phyloP scores from a whole-genome alignment of 2,113 vertebrate species.

The Octodon degus region DNA sequence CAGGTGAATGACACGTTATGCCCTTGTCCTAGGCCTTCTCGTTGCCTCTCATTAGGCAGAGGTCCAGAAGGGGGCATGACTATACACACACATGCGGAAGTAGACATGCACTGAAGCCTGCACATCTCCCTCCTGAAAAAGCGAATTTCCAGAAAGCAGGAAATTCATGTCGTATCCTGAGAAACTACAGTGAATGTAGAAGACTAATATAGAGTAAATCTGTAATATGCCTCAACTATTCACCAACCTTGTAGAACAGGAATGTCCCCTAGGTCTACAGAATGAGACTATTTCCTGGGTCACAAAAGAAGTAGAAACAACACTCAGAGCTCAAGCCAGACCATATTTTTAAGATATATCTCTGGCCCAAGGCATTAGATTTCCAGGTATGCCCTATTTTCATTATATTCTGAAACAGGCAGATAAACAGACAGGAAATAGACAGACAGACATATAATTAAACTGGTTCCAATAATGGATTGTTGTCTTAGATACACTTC shows the following conservation, averaged over 20 bases:
- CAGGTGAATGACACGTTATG: fast-evolving
- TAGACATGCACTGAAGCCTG: neutral
- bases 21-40: neutral
- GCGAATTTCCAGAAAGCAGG: neutral
- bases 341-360: neutral
- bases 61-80: neutral
- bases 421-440: neutral
- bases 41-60: neutral
- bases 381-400: neutral
- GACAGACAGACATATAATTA: neutral
- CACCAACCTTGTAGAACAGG: neutral
- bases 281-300: neutral
- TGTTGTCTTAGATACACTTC: too few species aligned
- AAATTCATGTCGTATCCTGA: neutral
- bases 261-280: neutral
- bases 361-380: neutral
- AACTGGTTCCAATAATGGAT: neutral
- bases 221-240: neutral
- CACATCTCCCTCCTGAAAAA: neutral
- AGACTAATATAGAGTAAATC: neutral
- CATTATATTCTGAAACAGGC: neutral
- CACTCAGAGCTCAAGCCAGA: neutral
- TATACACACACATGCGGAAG: neutral
- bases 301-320: neutral
- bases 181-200: neutral